phyloP scores from a whole-genome alignment of 2,113 vertebrate genomes.

The Phyllostomus discolor region DNA sequence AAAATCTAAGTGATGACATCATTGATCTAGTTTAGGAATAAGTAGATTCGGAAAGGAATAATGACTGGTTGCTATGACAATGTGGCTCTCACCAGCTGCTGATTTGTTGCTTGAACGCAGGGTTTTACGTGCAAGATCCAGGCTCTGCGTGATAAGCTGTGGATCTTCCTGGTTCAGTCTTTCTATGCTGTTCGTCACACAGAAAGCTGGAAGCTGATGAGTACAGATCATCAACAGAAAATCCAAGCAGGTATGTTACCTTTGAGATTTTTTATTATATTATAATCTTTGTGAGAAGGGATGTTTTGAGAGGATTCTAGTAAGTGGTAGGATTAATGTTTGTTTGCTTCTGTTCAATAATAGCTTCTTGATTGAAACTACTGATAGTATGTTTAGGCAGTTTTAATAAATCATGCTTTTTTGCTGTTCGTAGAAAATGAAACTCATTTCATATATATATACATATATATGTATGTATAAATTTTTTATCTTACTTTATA shows the following conservation, averaged over 20 bases:
- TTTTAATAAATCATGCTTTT: constrained; percentile 61
- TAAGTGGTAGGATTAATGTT: constrained; percentile 48
- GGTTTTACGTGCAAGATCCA: constrained; percentile 90
- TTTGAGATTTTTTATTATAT: constrained; percentile 23
- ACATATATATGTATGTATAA: constrained; percentile 28
- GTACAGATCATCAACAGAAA: constrained; percentile 86
- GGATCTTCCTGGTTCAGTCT: constrained; percentile 96
- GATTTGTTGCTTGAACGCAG: constrained; percentile 95
- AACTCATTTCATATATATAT: constrained; percentile 31
- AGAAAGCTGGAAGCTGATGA: constrained; percentile 91
- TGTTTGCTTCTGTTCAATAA: constrained; percentile 38
- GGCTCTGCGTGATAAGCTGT: constrained; percentile 90
- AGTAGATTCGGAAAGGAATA: constrained; percentile 89
- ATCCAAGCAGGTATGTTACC: constrained; percentile 90
- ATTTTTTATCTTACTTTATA: constrained; percentile 66
- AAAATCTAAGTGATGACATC: constrained; percentile 89
- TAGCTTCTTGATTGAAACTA: constrained; percentile 64
- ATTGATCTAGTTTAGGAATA: constrained; percentile 88
- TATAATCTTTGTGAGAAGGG: constrained; percentile 56
- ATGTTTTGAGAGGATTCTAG: constrained; percentile 17
- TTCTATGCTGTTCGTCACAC: constrained; percentile 97
- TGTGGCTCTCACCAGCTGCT: constrained; percentile 94
- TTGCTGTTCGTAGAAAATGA: constrained; percentile 44
- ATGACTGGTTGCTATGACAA: constrained; percentile 97
- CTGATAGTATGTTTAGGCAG: constrained; percentile 41